A percentile compares a stretch with the other conserved stretches of the same genome.
Conservation (phyloP, 1,140 invertebrate species). For the Propsilocerus akamusi region DNA sequence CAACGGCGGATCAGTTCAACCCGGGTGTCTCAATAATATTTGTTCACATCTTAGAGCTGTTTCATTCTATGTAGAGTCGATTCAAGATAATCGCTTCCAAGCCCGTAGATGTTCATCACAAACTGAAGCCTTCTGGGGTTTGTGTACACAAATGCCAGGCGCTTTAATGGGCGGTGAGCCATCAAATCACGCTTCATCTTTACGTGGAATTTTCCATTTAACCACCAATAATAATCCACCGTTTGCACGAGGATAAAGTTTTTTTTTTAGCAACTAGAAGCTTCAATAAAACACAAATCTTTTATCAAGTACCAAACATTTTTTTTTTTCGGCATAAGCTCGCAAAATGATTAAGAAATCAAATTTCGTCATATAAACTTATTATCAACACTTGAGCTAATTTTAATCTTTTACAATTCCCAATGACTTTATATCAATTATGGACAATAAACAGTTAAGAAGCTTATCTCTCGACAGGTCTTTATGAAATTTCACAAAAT, state of each 20-base stretch:
- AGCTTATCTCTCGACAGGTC: no score
- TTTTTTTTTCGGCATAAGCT: neutral
- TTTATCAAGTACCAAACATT: neutral
- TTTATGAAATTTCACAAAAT: no score
- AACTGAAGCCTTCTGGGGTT: neutral
- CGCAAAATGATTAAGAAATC: neutral
- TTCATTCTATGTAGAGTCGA: neutral
- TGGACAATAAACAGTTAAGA: no score
- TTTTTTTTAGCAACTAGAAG: neutral
- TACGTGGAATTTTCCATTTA: neutral
- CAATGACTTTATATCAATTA: no score
- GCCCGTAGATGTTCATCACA: neutral
- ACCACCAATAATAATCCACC: neutral
- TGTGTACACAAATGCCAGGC: neutral
- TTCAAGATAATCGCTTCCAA: neutral
- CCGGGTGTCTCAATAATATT: slow-evolving; percentile 31
- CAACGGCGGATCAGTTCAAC: slow-evolving; percentile 43
- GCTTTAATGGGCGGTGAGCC: neutral
- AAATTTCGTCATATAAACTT: neutral
- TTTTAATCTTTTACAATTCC: no score
- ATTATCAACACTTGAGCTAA: neutral
- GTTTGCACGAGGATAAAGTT: neutral
- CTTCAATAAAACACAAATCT: neutral
- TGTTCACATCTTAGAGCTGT: slow-evolving; percentile 1
- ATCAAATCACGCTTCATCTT: neutral